Evolutionary conservation across 2,113 vertebrate genomes (phyloP).

Genomic region (Catharus fuscescens): DNA sequence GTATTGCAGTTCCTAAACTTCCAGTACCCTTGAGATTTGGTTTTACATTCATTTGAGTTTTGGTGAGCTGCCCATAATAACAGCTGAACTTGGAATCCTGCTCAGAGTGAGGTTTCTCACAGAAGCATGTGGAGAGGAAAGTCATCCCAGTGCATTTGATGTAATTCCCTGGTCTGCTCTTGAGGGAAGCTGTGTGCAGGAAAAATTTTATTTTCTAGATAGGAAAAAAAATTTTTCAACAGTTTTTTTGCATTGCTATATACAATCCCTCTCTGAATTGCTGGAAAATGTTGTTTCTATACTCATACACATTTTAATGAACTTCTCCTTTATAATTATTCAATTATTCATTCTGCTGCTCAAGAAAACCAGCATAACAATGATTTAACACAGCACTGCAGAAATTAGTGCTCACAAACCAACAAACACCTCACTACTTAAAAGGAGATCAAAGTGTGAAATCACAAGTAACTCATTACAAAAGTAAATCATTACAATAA

Average conservation of each 20-base stretch:
- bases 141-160: neutral
- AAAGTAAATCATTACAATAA: neutral
- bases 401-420: constrained; percentile 45
- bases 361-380: constrained; percentile 6
- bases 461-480: constrained; percentile 31
- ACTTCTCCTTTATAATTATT: constrained; percentile 1
- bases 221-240: neutral
- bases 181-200: neutral
- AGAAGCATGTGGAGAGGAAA: neutral
- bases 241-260: neutral
- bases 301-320: constrained; percentile 9
- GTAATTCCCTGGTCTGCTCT: neutral
- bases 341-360: constrained; percentile 24
- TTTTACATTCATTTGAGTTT: neutral
- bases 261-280: neutral
- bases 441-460: constrained; percentile 36
- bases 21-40: neutral
- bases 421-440: constrained; percentile 24
- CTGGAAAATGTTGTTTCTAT: constrained; percentile 10
- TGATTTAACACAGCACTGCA: neutral
- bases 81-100: neutral
- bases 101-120: neutral
- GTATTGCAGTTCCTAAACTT: neutral
- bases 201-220: neutral
- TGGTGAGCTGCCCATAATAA: neutral